Percentiles rank a stretch among this genome's conserved stretches.
These are phyloP conservation scores for Chroicocephalus ridibundus DNA, from an alignment of 2,113 vertebrate genomes.

Conservation along the genomic window DNA sequence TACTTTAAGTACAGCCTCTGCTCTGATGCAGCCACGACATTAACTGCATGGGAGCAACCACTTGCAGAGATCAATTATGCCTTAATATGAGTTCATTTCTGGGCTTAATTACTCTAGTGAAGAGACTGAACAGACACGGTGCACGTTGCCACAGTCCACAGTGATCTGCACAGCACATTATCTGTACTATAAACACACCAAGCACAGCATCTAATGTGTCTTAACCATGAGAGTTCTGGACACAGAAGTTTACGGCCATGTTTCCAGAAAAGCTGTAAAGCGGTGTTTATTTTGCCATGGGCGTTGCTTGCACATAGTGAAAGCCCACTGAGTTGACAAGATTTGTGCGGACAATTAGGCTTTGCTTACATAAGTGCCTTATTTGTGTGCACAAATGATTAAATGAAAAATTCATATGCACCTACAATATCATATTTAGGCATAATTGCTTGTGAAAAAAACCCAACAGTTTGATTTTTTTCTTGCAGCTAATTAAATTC, in stretches of 20 bases:
- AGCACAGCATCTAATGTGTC: neutral
- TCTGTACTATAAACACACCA: neutral
- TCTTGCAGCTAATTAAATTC: conserved; percentile 41
- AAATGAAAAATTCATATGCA: conserved; percentile 33
- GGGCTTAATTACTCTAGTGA: neutral
- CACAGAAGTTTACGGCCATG: neutral
- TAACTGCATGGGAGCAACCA: neutral
- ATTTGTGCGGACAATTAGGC: conserved; percentile 12
- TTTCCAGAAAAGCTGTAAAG: neutral
- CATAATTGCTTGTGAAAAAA: conserved; percentile 25
- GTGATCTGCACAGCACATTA: neutral
- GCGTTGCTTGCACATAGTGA: neutral
- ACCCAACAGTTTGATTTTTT: neutral
- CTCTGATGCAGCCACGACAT: neutral
- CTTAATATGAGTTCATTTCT: neutral
- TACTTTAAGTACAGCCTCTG: neutral
- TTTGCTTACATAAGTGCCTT: conserved; percentile 31
- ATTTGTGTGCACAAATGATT: conserved; percentile 39
- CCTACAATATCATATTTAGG: conserved; percentile 32
- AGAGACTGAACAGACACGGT: neutral
- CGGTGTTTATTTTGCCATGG: neutral
- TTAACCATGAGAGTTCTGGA: neutral
- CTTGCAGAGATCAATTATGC: neutral
- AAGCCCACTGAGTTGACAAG: neutral
- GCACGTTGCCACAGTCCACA: neutral